These are phyloP conservation scores for Lydus trimaculatus DNA, from an alignment of 2,888 invertebrate species.

Conservation along the genomic window DNA sequence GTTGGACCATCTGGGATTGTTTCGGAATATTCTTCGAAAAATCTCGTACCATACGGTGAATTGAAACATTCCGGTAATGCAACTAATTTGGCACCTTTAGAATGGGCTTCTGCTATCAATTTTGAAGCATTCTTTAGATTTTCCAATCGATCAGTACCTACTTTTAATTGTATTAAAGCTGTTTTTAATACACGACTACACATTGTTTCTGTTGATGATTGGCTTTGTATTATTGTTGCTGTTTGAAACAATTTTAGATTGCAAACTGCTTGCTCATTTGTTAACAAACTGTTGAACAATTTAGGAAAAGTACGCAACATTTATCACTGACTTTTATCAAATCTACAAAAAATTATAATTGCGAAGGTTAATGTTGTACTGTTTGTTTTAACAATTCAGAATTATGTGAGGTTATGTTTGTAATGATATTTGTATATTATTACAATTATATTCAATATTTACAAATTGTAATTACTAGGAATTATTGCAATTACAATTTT, in stretches of 20 bases:
- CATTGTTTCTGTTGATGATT: conserved; percentile 11
- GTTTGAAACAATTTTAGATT: neutral
- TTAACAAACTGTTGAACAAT: neutral
- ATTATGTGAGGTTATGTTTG: neutral
- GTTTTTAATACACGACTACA: conserved; percentile 55
- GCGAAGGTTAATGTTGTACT: no score
- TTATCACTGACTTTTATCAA: neutral
- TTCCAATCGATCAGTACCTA: conserved; percentile 74
- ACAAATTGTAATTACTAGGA: neutral
- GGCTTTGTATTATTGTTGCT: no score
- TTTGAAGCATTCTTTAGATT: conserved; percentile 78
- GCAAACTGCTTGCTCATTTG: neutral
- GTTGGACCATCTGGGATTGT: conserved; percentile 81
- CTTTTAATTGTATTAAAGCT: conserved; percentile 84
- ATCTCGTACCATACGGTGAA: conserved; percentile 88
- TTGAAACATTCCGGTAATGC: conserved; percentile 92
- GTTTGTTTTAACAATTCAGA: no score
- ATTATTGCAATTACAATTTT: neutral
- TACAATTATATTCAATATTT: neutral
- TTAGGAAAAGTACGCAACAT: neutral
- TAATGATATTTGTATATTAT: neutral
- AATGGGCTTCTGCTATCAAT: conserved; percentile 72
- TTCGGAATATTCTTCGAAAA: conserved; percentile 82
- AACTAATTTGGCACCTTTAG: conserved; percentile 70
- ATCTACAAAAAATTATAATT: no score